Evolutionary conservation across 37 sponge, comb jelly and placozoan genomes (phyloP).

Genomic region (Ephydatia muelleri): DNA sequence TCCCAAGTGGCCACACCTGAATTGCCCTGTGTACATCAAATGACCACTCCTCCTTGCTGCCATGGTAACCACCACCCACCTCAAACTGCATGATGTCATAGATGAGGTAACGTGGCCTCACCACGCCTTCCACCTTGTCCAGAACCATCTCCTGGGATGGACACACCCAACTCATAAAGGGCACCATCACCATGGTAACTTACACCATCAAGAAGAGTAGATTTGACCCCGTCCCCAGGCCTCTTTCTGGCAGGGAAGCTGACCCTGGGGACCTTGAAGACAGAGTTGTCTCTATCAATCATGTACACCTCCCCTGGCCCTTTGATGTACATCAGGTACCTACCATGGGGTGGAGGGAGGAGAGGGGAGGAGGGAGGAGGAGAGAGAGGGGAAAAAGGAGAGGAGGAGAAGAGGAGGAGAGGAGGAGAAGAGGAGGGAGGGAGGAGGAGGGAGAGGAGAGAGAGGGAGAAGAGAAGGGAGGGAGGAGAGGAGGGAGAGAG

Average conservation of each 20-base stretch:
- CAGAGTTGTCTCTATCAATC: constrained; percentile 87
- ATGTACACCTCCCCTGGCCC: constrained; percentile 73
- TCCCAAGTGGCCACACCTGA: constrained; percentile 59
- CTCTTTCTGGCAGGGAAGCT: constrained; percentile 60
- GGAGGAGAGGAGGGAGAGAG: not conserved
- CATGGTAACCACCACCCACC: constrained; percentile 24
- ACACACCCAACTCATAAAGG: not conserved
- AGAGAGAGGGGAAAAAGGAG: not conserved
- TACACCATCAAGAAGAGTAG: constrained; percentile 90
- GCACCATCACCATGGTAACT: constrained; percentile 3
- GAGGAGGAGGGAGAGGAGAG: not conserved
- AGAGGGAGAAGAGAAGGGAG: not conserved
- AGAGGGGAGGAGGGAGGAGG: constrained; percentile 14
- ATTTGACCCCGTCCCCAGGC: constrained; percentile 50
- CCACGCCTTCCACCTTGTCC: constrained; percentile 65
- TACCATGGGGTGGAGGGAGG: constrained; percentile 15
- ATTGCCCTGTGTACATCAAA: constrained; percentile 16
- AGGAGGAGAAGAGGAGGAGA: not conserved
- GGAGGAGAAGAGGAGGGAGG: not conserved
- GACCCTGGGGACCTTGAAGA: constrained; percentile 66
- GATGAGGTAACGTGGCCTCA: constrained; percentile 82
- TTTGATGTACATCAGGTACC: constrained; percentile 87
- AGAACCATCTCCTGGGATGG: constrained; percentile 82
- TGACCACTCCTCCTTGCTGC: not conserved
- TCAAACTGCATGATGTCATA: constrained; percentile 93